phyloP scores from a whole-genome alignment of 2,113 vertebrate species.

The Actenoides lindsayi region DNA sequence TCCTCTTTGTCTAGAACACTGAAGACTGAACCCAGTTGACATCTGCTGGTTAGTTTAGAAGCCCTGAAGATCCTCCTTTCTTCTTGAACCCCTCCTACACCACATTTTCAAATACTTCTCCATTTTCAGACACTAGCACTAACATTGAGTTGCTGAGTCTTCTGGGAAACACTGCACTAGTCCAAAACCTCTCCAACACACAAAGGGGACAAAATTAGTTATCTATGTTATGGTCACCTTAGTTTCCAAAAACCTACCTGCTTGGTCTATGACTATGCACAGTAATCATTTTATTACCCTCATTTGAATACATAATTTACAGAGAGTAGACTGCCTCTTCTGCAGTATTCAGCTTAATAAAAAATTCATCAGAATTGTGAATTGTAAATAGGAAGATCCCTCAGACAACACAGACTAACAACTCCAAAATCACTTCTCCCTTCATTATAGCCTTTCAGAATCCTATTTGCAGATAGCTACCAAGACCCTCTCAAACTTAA shows the following conservation, averaged over 20 bases:
- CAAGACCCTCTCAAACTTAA: background rate
- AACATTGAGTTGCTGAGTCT: background rate
- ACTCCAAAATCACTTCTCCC: background rate
- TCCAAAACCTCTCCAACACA: background rate
- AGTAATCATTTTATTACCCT: background rate
- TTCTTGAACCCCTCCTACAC: background rate
- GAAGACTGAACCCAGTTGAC: background rate
- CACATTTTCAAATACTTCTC: background rate
- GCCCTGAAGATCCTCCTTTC: background rate
- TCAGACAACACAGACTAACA: background rate
- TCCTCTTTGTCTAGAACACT: background rate
- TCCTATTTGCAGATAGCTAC: background rate
- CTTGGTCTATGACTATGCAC: background rate
- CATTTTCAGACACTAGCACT: background rate
- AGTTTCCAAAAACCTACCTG: background rate
- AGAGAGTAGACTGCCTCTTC: background rate
- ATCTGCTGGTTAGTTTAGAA: background rate
- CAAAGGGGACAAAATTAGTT: background rate
- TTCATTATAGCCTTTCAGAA: background rate
- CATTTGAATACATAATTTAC: background rate
- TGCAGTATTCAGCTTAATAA: background rate
- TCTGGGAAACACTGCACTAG: background rate
- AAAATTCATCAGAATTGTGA: background rate
- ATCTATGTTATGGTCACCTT: background rate
- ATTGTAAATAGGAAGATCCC: background rate